These are phyloP conservation scores for Parauchenoglanis ngamensis DNA, from an alignment of 2,797 vertebrate species.

Conservation along the genomic window DNA sequence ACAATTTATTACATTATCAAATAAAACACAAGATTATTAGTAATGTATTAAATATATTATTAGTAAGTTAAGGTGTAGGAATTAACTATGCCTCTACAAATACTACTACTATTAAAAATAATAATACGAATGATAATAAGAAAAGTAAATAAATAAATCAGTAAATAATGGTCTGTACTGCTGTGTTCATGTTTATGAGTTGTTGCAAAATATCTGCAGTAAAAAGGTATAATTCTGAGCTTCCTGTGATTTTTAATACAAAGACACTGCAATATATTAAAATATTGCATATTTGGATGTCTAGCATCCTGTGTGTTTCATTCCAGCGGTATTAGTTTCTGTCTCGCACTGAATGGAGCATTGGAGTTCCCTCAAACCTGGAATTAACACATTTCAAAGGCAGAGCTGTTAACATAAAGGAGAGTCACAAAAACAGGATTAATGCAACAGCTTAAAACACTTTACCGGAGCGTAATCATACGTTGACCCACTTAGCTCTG, in stretches of 20 bases:
- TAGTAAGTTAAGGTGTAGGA: too few species aligned
- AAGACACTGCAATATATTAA: background rate
- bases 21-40: too few species aligned
- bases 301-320: constrained; percentile 21
- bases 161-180: background rate
- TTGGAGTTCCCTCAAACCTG: constrained; percentile 52
- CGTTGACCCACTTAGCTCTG: constrained; percentile 58
- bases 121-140: too few species aligned
- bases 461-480: constrained; percentile 56
- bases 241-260: background rate
- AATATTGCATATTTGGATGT: background rate
- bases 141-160: background rate
- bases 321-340: constrained; percentile 30
- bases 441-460: constrained; percentile 53
- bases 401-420: constrained; percentile 52
- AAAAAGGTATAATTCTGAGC: background rate
- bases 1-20: too few species aligned
- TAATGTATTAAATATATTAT: too few species aligned
- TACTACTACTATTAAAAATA: too few species aligned
- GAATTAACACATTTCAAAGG: constrained; percentile 60
- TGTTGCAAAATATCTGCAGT: background rate
- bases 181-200: background rate
- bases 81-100: too few species aligned
- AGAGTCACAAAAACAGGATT: constrained; percentile 54
- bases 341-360: constrained; percentile 35